A percentile compares a stretch with the other conserved stretches of the same genome.
phyloP scores from a whole-genome alignment of 2,113 vertebrate species.

The Cyanoderma ruficeps region DNA sequence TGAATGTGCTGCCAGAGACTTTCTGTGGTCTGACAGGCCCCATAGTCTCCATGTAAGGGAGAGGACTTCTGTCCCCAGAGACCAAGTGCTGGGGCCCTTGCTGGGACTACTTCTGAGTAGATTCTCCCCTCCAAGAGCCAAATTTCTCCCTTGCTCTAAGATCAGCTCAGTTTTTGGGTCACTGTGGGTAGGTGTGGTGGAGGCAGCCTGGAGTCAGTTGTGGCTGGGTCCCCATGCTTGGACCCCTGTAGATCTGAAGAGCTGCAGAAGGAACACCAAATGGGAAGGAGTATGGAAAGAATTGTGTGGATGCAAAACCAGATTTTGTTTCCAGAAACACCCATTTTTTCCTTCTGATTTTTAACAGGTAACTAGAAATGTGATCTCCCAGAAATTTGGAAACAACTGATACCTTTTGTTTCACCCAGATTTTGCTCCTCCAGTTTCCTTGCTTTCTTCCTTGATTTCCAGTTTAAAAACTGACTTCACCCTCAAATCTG shows the following conservation, averaged over 20 bases:
- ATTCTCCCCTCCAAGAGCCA: not conserved
- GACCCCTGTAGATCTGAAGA: not conserved
- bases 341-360: not conserved
- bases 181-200: not conserved
- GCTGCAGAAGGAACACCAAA: not conserved
- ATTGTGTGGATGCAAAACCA: rapidly evolving
- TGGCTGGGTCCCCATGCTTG: not conserved
- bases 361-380: not conserved
- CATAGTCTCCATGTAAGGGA: not conserved
- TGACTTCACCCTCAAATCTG: not conserved
- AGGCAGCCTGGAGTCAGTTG: not conserved
- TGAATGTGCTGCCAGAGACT: not conserved
- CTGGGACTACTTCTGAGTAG: not conserved
- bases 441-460: not conserved
- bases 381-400: not conserved
- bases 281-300: not conserved
- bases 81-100: not conserved
- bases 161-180: not conserved
- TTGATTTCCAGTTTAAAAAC: not conserved
- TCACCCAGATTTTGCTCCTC: not conserved
- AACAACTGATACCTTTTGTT: not conserved
- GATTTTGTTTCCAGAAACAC: not conserved
- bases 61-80: not conserved
- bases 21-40: not conserved
- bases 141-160: not conserved